phyloP scores from a whole-genome alignment of 2,888 invertebrate genomes.

The Glyphotaelius pellucidus region DNA sequence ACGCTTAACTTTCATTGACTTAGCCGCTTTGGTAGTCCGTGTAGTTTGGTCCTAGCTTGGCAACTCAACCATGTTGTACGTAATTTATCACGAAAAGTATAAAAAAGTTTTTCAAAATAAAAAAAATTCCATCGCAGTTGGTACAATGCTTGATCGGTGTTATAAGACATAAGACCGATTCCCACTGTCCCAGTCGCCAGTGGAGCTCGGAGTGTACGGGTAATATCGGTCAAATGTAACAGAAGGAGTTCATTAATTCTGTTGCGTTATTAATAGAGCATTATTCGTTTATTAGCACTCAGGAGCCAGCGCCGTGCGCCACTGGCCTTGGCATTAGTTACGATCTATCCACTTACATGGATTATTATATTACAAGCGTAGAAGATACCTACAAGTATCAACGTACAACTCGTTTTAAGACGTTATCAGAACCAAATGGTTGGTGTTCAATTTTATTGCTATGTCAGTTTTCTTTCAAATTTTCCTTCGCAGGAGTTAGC shows the following conservation, averaged over 20 bases:
- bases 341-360: neutral
- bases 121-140: neutral
- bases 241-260: slow-evolving; percentile 2
- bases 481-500: no score
- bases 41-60: no score
- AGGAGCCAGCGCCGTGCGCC: neutral
- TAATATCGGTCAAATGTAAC: neutral
- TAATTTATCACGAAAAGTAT: no score
- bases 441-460: neutral
- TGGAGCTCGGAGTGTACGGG: neutral
- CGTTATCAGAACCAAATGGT: neutral
- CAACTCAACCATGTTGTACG: no score
- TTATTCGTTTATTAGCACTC: neutral
- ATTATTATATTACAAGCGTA: neutral
- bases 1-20: no score
- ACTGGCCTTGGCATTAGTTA: neutral
- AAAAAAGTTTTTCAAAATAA: no score
- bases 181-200: neutral
- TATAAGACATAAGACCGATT: neutral
- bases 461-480: neutral
- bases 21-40: no score
- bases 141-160: neutral
- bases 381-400: neutral
- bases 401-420: neutral
- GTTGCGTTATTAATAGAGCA: neutral